Base-by-base conservation (phyloP, 2,113 vertebrate genomes). In the Pomatorhinus ruficollis region DNA sequence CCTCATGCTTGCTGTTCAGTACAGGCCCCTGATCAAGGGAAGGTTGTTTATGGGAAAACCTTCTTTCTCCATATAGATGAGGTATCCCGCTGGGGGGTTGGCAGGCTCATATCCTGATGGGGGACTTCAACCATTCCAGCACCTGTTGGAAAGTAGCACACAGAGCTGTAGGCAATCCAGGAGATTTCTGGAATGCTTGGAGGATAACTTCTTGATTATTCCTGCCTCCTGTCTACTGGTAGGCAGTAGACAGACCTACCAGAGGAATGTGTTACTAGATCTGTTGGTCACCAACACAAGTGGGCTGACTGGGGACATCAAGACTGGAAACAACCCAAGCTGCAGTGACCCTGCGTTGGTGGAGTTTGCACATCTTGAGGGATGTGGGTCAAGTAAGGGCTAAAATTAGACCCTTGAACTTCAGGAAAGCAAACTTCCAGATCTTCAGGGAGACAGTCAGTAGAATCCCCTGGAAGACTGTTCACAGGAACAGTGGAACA, bases 51-150 rank as follows among this genome's bases (percentile, higher is more conserved):
- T 35, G 42, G 54, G 54, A 57, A 52, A 45, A 15, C 11, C 15
- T 27, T 71, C n/a, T 40, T 47, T 23, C 40, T 30, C 33, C 9
- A 25, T 7, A 10, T 5, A 49, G 17, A 80, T 18, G 14, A 64
- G 9, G 3, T 19, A 35, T 42, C 9, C 8, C 0, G 0, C 13
- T 63, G 2, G 0, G 12, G 45, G n/a, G 30, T 25, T 47, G 23
- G 0, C 25, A 64, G 30, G 40, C 30, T 40, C 19, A 28, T 39
- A 27, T 30, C 75, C 40, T 71, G 42, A 15, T 53, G 18, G 15
- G 9, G 18, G 3, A 21, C 30, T 49, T 71, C 35, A 71, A 35
- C 7, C 25, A 17, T 61, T 30, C 5, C 5, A 30, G 37, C 9
- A 63, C 17, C 30, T 39, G 17, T n/a, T 35, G 16, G 7, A 45